Evolutionary conservation across 2,888 invertebrate genomes (phyloP).

Genomic region (Pherbina coryleti): DNA sequence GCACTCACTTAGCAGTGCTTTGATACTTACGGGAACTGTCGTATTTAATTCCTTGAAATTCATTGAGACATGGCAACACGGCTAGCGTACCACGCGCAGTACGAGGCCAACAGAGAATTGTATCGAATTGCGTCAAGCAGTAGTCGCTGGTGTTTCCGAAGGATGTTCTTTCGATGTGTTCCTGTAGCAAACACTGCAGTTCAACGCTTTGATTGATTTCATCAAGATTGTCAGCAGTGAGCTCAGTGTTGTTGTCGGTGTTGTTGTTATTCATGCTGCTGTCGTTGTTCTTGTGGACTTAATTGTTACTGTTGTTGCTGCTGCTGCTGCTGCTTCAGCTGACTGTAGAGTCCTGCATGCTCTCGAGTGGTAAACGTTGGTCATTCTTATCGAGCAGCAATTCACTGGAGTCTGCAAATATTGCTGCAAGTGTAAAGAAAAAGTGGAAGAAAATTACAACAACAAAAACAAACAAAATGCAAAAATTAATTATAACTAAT

Average conservation of each 20-base stretch:
- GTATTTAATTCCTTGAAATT: constrained; percentile 82
- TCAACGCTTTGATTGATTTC: constrained; percentile 65
- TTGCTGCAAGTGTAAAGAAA: neutral
- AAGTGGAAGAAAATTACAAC: neutral
- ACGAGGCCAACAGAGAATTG: constrained; percentile 86
- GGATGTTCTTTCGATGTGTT: constrained; percentile 61
- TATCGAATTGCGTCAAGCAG: constrained; percentile 82
- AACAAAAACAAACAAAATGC: neutral
- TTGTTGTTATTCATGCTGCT: constrained; percentile 34
- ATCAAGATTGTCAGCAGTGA: constrained; percentile 53
- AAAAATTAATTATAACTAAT: neutral
- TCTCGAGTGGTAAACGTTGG: neutral
- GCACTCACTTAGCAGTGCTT: too few relatives aligned
- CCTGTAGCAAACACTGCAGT: constrained; percentile 64
- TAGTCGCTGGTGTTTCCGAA: constrained; percentile 63
- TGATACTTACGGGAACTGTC: constrained; percentile 84
- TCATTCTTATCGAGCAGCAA: neutral
- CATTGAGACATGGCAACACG: constrained; percentile 82
- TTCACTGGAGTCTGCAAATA: constrained; percentile 7
- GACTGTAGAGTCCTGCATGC: neutral
- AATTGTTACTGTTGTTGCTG: constrained; percentile 21
- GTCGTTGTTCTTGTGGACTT: constrained; percentile 18
- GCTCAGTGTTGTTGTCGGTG: constrained; percentile 43
- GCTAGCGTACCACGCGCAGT: constrained; percentile 79
- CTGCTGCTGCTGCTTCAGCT: constrained; percentile 12